Conservation (phyloP, 1,140 invertebrate species). For the Apocrypta bakeri region DNA sequence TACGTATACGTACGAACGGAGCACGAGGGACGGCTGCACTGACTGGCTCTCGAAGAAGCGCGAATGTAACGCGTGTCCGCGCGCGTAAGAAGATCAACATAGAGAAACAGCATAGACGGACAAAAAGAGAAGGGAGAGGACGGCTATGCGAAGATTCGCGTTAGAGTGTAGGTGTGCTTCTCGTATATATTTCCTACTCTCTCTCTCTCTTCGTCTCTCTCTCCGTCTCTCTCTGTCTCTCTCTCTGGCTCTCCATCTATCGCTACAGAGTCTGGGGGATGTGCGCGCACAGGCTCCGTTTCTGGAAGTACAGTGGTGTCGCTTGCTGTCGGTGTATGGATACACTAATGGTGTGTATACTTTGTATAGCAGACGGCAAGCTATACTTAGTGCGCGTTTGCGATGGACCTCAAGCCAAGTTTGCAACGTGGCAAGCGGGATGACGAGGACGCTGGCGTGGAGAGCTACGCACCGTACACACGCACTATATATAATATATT, state of each 20-base stretch:
- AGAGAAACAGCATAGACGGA: not conserved
- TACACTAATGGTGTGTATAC: too few species aligned
- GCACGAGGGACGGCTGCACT: slow-evolving; percentile 20
- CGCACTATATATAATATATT: too few species aligned
- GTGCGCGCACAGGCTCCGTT: not conserved
- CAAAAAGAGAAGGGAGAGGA: not conserved
- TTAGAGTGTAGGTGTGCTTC: not conserved
- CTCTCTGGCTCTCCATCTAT: too few species aligned
- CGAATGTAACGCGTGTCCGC: not conserved
- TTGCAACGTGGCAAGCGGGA: not conserved
- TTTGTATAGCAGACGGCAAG: not conserved
- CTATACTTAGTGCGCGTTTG: not conserved
- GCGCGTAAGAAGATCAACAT: not conserved
- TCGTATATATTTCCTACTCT: not conserved
- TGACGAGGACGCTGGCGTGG: too few species aligned
- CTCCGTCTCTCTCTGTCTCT: too few species aligned
- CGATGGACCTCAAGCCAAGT: not conserved
- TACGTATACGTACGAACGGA: not conserved
- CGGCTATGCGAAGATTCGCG: not conserved
- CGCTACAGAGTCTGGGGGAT: not conserved
- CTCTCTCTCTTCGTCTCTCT: not conserved
- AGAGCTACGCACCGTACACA: too few species aligned
- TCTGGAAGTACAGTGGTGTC: not conserved
- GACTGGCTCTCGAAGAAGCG: not conserved
- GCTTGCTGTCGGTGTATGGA: too few species aligned